These are phyloP conservation scores for Platysternon megacephalum DNA, from an alignment of 2,113 vertebrate species.

Conservation along the genomic window DNA sequence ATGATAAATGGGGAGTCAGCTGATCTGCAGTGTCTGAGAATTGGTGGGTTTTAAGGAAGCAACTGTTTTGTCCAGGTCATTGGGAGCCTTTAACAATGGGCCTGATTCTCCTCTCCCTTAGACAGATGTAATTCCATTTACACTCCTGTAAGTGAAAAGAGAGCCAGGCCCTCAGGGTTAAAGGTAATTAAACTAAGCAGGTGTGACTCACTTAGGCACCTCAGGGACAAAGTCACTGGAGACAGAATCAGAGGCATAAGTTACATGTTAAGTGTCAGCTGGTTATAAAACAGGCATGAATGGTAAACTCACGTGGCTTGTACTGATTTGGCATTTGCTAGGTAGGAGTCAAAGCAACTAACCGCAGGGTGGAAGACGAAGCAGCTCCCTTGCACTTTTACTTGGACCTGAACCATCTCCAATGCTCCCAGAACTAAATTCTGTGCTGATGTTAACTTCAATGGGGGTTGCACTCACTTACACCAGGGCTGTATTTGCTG, in stretches of 20 bases:
- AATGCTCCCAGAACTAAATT: neutral
- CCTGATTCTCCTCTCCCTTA: slow-evolving; percentile 14
- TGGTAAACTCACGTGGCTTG: neutral
- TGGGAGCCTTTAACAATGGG: slow-evolving; percentile 22
- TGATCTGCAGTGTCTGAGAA: neutral
- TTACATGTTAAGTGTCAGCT: slow-evolving; percentile 2
- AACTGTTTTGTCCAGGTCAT: neutral
- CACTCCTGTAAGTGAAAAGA: slow-evolving; percentile 2
- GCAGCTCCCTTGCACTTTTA: neutral
- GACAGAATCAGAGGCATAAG: slow-evolving; percentile 15
- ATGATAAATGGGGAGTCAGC: too few species aligned
- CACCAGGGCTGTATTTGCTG: neutral
- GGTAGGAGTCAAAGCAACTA: neutral
- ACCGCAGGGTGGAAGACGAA: neutral
- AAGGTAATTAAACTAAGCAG: neutral
- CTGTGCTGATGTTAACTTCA: neutral
- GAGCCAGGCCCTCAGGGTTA: neutral
- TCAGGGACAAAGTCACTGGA: neutral
- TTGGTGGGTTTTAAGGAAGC: neutral
- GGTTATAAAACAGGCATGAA: neutral
- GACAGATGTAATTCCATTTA: slow-evolving; percentile 21
- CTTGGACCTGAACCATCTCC: neutral
- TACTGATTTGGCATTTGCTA: neutral
- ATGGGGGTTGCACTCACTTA: neutral
- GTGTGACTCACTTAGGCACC: neutral